Base-by-base conservation (phyloP, 64 coral and sea anemone species). In the Catalaphyllia jardinei region DNA sequence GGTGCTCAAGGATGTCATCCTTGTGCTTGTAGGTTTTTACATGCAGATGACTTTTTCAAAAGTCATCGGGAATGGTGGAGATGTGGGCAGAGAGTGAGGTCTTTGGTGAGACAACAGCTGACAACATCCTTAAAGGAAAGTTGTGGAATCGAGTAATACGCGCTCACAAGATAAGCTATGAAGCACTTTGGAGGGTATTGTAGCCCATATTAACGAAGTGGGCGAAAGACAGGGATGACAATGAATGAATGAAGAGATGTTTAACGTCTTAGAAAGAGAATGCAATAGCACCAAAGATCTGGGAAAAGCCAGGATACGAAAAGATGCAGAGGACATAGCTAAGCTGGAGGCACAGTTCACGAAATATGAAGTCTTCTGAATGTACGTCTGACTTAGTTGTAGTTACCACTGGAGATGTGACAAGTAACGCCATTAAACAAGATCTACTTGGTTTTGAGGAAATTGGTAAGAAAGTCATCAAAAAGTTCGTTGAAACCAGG, bases 11-110 rank as follows among this genome's bases (percentile, higher is more conserved):
- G 38, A 88, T 52, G 13, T 93, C 4, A 29, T 89, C 5, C 0
- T 88, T 4, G 51, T 93, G 75, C 65, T 89, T 51, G 91, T 86
- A 31, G 92, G 86, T 75, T 93, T 93, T 64, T 79, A 93, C 61
- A 73, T 72, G 0, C 92, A 83, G n/a, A 93, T 93, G 92, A 93
- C 29, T 8, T 93, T 93, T 76, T 67, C 86, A 8, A 88, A 76
- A 83, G 86, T 76, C 18, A 93, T 89, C 46, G 86, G 77, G 16
- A 76, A 64, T 60, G 57, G 57, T 16, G n/a, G n/a, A n/a, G n/a
- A n/a, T n/a, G n/a, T n/a, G 57, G 57, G 79, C 19, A n/a, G n/a
- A n/a, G n/a, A n/a, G n/a, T n/a, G n/a, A n/a, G n/a, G n/a, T n/a
- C n/a, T n/a, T n/a, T n/a, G n/a, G n/a, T n/a, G n/a, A n/a, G n/a